Percentiles rank a stretch among this genome's conserved stretches.
Evolutionary conservation across 2,113 vertebrate species (phyloP).

Genomic region (Seriola rivoliana): DNA sequence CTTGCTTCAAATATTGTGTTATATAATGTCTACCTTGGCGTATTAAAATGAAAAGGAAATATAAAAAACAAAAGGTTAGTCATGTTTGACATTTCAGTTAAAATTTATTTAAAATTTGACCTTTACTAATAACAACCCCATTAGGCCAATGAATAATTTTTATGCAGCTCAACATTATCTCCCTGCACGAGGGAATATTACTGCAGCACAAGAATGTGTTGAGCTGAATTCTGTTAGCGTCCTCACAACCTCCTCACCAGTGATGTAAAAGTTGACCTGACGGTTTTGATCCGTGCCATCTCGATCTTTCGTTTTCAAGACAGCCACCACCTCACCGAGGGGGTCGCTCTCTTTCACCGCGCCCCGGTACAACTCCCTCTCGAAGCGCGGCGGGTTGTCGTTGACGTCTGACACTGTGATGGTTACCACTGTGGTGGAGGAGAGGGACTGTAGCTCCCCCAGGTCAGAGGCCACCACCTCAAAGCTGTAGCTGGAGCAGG

Average conservation of each 20-base stretch:
- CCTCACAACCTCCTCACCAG: conserved; percentile 82
- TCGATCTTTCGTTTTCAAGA: conserved; percentile 92
- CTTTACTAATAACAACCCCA: conserved; percentile 41
- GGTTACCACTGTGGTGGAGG: conserved; percentile 90
- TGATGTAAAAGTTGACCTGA: conserved; percentile 96
- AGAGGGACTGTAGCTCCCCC: conserved; percentile 90
- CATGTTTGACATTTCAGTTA: conserved; percentile 35
- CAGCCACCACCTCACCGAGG: conserved; percentile 92
- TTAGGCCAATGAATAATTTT: conserved; percentile 25
- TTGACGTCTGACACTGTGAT: conserved; percentile 94
- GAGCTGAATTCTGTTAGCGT: neutral
- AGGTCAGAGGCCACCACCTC: conserved; percentile 93
- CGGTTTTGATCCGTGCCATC: conserved; percentile 93
- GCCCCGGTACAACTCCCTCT: conserved; percentile 90
- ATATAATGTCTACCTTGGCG: neutral
- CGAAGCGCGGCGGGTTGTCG: conserved; percentile 93
- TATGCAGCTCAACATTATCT: conserved; percentile 7
- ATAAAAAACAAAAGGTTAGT: conserved; percentile 34
- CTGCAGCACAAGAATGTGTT: conserved; percentile 6
- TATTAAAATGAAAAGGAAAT: conserved; percentile 13
- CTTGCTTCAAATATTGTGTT: neutral
- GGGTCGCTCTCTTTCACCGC: conserved; percentile 93
- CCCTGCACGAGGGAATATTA: conserved; percentile 2
- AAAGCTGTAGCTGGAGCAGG: conserved; percentile 90
- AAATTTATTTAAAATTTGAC: conserved; percentile 52